Evolutionary conservation across 2,888 invertebrate genomes (phyloP).

Genomic region (Sepiola atlantica): DNA sequence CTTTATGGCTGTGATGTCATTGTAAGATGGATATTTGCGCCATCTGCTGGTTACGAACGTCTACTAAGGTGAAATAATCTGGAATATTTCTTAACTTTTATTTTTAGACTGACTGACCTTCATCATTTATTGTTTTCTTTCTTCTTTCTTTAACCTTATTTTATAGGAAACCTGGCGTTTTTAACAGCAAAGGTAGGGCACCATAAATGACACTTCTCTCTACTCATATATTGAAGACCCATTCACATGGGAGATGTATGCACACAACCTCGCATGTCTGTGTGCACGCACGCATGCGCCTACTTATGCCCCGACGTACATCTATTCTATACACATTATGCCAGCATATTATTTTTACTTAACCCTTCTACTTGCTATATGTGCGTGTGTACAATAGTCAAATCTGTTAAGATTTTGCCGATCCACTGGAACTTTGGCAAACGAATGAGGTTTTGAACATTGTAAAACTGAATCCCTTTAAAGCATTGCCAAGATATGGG

Average conservation of each 20-base stretch:
- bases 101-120: slow-evolving; percentile 43
- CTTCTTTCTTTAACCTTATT: neutral
- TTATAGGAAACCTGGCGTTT: neutral
- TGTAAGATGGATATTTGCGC: slow-evolving; percentile 44
- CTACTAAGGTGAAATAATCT: slow-evolving; percentile 44
- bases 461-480: neutral
- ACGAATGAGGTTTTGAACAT: neutral
- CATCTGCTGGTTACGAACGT: slow-evolving; percentile 40
- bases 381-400: neutral
- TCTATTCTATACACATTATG: neutral
- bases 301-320: neutral
- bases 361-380: neutral
- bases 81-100: slow-evolving; percentile 45
- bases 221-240: neutral
- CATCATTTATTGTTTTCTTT: neutral
- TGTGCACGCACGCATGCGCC: neutral
- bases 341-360: neutral
- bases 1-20: slow-evolving; percentile 42
- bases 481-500: slow-evolving; percentile 4
- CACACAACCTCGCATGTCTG: neutral
- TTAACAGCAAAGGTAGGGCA: slow-evolving; percentile 20
- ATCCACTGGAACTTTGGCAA: neutral
- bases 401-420: neutral
- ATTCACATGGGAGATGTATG: neutral
- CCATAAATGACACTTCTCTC: neutral